phyloP scores from a whole-genome alignment of 2,113 vertebrate species.

The Saimiri boliviensis region DNA sequence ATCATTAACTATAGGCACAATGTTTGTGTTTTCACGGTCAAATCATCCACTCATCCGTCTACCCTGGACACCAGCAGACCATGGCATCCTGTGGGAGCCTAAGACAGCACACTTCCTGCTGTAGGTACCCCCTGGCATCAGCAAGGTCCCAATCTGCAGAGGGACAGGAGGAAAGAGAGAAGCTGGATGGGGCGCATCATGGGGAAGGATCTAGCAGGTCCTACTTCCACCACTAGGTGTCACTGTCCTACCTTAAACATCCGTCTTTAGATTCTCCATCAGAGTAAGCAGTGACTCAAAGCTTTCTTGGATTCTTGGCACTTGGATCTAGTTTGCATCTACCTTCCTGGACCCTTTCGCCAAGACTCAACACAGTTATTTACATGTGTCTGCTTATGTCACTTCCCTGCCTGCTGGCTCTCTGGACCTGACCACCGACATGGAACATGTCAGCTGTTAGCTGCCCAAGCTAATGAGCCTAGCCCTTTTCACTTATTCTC shows the following conservation, averaged over 20 bases:
- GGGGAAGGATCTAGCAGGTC: neutral
- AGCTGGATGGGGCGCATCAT: neutral
- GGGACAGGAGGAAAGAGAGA: too few species aligned
- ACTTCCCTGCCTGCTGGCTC: neutral
- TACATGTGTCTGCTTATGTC: neutral
- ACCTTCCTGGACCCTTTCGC: neutral
- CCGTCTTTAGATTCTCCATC: neutral
- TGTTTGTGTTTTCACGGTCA: neutral
- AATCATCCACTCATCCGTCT: neutral
- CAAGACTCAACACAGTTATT: neutral
- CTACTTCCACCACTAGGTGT: slow-evolving; percentile 58
- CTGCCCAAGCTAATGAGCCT: neutral
- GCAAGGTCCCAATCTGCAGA: neutral
- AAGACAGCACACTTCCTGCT: too few species aligned
- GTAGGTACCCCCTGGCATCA: neutral
- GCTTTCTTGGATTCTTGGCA: neutral
- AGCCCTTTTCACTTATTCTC: neutral
- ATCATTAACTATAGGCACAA: neutral
- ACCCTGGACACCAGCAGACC: neutral
- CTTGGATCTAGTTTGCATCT: neutral
- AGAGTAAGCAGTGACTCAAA: neutral
- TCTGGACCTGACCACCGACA: neutral
- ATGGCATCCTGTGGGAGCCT: rapidly evolving
- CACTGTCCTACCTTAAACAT: slow-evolving; percentile 52
- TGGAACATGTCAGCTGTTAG: neutral